Base-by-base conservation (phyloP, 2,888 invertebrate genomes). In the Prosapia bicincta region DNA sequence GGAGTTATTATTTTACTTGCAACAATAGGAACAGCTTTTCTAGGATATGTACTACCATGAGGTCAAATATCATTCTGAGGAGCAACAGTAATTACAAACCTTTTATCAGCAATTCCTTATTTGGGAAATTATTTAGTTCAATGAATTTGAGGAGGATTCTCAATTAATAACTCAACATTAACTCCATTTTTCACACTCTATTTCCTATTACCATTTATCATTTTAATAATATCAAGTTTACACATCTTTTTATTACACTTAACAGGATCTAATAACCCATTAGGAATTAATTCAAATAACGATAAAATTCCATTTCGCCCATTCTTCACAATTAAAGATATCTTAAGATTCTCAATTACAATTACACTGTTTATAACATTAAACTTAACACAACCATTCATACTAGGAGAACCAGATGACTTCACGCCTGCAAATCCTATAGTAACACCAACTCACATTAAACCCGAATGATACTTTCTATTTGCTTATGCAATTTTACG, bases 401-500 rank as follows among this genome's bases (percentile, higher is more conserved):
- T 90, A 83, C 81, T 93, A 83, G 87, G 89, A 80, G 92, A 93
- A 28, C 90, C 91, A 0, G 92, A 92, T 86, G 93, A 93, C 86
- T 93, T 92, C 86, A 90, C 88, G 24, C 89, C 89, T 0, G 92
- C 91, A 3, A 91, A 92, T 79, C 88, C 90, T 0, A 82, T 92
- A 86, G 87, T 90, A 20, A 93, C 92, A 0, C 92, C 93, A 0
- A 83, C 88, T 7, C 93, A 93, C 83, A 93, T 93, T 86, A 91
- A 93, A 88, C 93, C 93, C 68, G 93, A 94, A 89, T 94, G 93
- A 90, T 94, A 94, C 84, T 94, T 93, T 82, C 84, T 94, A 87
- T 93, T 93, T 87, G 92, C 93, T 15, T 93, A 93, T 84, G 91
- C 93, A 23, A 93, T 94, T 87, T 81, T 94, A 82, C 93, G 93